phyloP scores from a whole-genome alignment of 2,888 invertebrate species.

The Oeneis ivallda region DNA sequence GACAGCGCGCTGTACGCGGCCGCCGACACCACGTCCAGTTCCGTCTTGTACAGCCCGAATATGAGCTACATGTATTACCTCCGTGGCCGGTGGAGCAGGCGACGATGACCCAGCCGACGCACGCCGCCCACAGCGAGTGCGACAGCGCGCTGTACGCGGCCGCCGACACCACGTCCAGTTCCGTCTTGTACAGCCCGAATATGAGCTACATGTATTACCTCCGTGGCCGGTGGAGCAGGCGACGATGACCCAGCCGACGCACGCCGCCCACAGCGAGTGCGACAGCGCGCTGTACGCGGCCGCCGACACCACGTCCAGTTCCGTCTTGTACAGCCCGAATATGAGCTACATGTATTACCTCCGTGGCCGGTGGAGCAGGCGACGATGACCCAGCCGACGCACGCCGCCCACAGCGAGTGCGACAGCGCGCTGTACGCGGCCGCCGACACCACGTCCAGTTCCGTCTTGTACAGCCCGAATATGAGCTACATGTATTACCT shows the following conservation, averaged over 20 bases:
- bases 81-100: constrained; percentile 93
- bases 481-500: constrained; percentile 87
- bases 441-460: constrained; percentile 85
- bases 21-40: constrained; percentile 85
- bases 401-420: constrained; percentile 91
- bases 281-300: constrained; percentile 91
- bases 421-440: constrained; percentile 91
- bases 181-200: constrained; percentile 88
- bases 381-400: constrained; percentile 91
- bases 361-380: constrained; percentile 93
- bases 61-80: no score
- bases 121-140: constrained; percentile 91
- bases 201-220: constrained; percentile 85
- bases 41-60: constrained; percentile 88
- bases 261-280: constrained; percentile 91
- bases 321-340: constrained; percentile 88
- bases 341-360: constrained; percentile 87
- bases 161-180: constrained; percentile 85
- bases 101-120: constrained; percentile 91
- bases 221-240: constrained; percentile 93
- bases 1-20: constrained; percentile 91
- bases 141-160: constrained; percentile 91
- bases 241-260: constrained; percentile 91
- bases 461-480: constrained; percentile 88
- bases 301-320: constrained; percentile 85